Percentiles rank a stretch among this genome's conserved stretches.
Evolutionary conservation across 1,140 invertebrate species (phyloP).

Genomic region (Zaprionus camerounensis): DNA sequence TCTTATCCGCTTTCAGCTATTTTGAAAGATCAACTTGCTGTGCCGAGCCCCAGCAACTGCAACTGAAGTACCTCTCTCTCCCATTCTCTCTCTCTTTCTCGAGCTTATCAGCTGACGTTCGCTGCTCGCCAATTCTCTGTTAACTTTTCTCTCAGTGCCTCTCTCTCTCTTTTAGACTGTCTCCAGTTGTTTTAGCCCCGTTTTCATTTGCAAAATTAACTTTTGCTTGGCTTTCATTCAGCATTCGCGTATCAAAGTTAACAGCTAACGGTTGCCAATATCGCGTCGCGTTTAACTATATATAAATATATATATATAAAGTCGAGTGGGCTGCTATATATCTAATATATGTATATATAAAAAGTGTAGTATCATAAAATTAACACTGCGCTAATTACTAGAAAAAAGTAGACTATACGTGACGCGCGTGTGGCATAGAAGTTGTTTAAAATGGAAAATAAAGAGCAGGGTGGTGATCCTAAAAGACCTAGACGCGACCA

Average conservation of each 20-base stretch:
- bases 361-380: slow-evolving; percentile 15
- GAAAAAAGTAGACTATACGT: slow-evolving; percentile 2
- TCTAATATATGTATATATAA: no score
- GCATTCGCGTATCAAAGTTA: slow-evolving; percentile 75
- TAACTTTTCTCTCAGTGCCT: background rate
- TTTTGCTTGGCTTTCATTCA: slow-evolving; percentile 5
- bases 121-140: background rate
- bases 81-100: slow-evolving; percentile 21
- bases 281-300: slow-evolving; percentile 8
- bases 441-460: no score
- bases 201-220: slow-evolving; percentile 20
- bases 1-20: slow-evolving; percentile 36
- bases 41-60: slow-evolving; percentile 21
- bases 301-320: background rate
- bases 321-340: background rate
- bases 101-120: background rate
- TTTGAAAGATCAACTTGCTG: slow-evolving; percentile 31
- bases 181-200: slow-evolving; percentile 22
- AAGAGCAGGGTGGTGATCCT: no score
- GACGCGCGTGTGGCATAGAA: slow-evolving; percentile 3
- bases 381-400: slow-evolving; percentile 7
- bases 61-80: slow-evolving; percentile 15
- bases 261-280: slow-evolving; percentile 74
- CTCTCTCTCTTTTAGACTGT: background rate
- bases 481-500: no score